phyloP scores from a whole-genome alignment of 2,888 invertebrate species.

The Nomada hirtipes region DNA sequence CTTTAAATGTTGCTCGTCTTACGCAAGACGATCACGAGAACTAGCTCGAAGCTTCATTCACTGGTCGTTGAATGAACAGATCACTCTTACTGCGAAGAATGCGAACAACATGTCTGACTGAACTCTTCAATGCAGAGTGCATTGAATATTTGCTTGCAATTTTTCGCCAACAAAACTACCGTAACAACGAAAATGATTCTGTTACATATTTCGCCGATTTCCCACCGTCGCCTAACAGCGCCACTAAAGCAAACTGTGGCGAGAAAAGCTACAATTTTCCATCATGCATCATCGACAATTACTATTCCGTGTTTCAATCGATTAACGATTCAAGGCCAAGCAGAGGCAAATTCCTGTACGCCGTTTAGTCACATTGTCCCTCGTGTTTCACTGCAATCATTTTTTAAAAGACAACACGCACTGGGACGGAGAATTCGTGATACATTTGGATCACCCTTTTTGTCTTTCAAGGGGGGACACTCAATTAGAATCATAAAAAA shows the following conservation, averaged over 20 bases:
- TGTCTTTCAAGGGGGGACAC: too few species aligned
- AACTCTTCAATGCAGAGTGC: neutral
- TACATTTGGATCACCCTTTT: too few species aligned
- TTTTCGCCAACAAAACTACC: neutral
- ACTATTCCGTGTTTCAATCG: neutral
- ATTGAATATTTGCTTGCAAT: neutral
- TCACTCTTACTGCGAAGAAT: neutral
- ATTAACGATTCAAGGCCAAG: neutral
- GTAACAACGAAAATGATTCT: neutral
- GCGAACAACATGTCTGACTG: neutral
- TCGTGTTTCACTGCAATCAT: too few species aligned
- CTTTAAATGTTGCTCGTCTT: conserved; percentile 66
- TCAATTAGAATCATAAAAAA: too few species aligned
- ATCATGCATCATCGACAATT: neutral
- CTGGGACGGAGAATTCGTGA: too few species aligned
- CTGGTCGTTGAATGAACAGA: conserved; percentile 38
- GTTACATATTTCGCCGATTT: neutral
- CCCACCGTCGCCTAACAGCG: too few species aligned
- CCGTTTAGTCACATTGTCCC: neutral
- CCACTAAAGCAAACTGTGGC: neutral
- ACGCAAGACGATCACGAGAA: conserved; percentile 59
- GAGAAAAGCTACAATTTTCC: neutral
- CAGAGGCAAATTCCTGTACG: neutral
- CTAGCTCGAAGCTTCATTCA: conserved; percentile 59
- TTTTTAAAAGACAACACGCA: too few species aligned